These are phyloP conservation scores for Cyclopterus lumpus DNA, from an alignment of 2,797 vertebrate species.

Conservation along the genomic window DNA sequence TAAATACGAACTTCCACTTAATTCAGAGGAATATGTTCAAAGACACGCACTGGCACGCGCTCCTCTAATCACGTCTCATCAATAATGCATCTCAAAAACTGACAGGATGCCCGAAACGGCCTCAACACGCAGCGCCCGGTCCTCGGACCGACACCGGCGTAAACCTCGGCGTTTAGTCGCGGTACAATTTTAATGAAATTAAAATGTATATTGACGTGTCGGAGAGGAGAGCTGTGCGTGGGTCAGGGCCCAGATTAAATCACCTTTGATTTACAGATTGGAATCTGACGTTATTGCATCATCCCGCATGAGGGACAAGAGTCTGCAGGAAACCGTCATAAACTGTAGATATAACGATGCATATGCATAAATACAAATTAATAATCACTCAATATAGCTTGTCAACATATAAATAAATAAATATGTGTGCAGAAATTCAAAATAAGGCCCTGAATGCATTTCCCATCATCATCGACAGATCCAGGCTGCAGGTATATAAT, in stretches of 20 bases:
- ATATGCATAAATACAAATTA: neutral
- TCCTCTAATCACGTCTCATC: constrained; percentile 83
- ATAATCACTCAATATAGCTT: neutral
- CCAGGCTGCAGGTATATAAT: neutral
- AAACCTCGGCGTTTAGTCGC: constrained; percentile 84
- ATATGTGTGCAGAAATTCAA: neutral
- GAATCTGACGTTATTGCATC: neutral
- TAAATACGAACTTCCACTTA: constrained; percentile 81
- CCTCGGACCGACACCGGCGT: constrained; percentile 79
- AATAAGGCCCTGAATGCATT: constrained; percentile 14
- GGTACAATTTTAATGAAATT: constrained; percentile 85
- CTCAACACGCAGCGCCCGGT: constrained; percentile 73
- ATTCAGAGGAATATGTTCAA: constrained; percentile 82
- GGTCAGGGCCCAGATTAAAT: neutral
- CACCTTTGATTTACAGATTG: neutral
- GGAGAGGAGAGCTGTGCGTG: constrained; percentile 30
- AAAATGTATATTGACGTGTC: constrained; percentile 72
- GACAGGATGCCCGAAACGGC: constrained; percentile 82
- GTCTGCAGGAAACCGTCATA: neutral
- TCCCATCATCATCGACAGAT: constrained; percentile 8
- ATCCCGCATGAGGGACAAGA: neutral
- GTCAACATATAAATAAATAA: neutral
- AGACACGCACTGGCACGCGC: constrained; percentile 75
- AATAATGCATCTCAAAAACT: constrained; percentile 83
- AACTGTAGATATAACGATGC: neutral